Percentiles rank a stretch among this genome's conserved stretches.
These are phyloP conservation scores for Morus bassanus DNA, from an alignment of 2,797 vertebrate species.

Conservation along the genomic window DNA sequence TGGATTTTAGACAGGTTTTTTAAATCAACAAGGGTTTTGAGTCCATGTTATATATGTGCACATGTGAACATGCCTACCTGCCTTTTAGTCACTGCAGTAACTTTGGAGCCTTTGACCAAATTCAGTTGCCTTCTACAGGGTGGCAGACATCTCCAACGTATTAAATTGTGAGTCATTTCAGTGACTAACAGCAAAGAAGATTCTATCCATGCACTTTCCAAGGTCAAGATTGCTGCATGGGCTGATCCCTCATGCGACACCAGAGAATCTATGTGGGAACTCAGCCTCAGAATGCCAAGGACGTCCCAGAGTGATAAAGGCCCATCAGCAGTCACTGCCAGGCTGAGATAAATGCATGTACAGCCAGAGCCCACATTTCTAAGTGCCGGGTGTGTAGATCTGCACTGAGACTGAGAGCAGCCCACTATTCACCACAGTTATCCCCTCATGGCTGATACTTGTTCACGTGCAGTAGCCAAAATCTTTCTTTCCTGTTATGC, in stretches of 20 bases:
- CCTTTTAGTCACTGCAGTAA: neutral
- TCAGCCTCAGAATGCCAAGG: neutral
- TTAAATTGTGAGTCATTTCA: neutral
- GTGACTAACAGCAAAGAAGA: neutral
- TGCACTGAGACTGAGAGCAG: neutral
- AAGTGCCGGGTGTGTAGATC: neutral
- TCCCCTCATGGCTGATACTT: neutral
- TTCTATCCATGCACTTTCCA: accelerated
- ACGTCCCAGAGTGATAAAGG: neutral
- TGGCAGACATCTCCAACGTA: neutral
- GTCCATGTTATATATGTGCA: neutral
- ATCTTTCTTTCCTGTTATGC: neutral
- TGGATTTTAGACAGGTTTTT: neutral
- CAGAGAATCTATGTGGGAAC: neutral
- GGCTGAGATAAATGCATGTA: neutral
- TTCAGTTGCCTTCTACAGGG: neutral
- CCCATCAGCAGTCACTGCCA: neutral
- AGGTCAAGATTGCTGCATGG: neutral
- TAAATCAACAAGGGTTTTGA: neutral
- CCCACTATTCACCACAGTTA: no score
- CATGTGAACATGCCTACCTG: neutral
- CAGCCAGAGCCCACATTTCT: neutral
- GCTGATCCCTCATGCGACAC: neutral
- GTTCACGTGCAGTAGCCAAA: neutral
- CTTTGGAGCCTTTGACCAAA: neutral